A percentile compares a stretch with the other conserved stretches of the same genome.
Evolutionary conservation across 2,113 vertebrate genomes (phyloP).

Genomic region (Caranx melampygus): DNA sequence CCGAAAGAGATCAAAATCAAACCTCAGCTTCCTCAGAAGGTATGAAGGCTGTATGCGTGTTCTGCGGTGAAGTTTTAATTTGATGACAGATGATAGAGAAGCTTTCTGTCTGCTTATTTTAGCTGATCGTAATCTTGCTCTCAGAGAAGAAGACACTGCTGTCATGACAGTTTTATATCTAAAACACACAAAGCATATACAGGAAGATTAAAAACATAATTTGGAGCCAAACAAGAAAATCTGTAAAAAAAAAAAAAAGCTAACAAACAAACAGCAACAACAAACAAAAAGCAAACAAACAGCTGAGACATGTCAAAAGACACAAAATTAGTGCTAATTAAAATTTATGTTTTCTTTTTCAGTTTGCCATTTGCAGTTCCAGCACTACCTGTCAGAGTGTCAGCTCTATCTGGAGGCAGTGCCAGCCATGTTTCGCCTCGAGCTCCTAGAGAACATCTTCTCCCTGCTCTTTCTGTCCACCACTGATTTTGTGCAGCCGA

Average conservation of each 20-base stretch:
- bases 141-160: background rate
- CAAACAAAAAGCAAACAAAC: background rate
- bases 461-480: constrained; percentile 93
- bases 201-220: background rate
- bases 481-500: constrained; percentile 83
- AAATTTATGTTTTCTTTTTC: no score
- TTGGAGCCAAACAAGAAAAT: background rate
- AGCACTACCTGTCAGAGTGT: constrained; percentile 89
- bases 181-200: background rate
- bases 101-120: background rate
- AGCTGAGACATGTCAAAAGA: background rate
- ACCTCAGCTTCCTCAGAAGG: constrained; percentile 60
- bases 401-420: constrained; percentile 88
- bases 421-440: constrained; percentile 90
- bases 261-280: background rate
- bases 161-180: no score
- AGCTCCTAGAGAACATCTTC: constrained; percentile 98
- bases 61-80: background rate
- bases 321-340: no score
- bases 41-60: constrained; percentile 14
- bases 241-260: background rate
- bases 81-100: background rate
- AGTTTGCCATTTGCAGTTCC: constrained; percentile 86
- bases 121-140: background rate
- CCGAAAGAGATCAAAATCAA: constrained; percentile 48